phyloP scores from a whole-genome alignment of 1,140 invertebrate genomes.

The Drosophila nigromelanica region DNA sequence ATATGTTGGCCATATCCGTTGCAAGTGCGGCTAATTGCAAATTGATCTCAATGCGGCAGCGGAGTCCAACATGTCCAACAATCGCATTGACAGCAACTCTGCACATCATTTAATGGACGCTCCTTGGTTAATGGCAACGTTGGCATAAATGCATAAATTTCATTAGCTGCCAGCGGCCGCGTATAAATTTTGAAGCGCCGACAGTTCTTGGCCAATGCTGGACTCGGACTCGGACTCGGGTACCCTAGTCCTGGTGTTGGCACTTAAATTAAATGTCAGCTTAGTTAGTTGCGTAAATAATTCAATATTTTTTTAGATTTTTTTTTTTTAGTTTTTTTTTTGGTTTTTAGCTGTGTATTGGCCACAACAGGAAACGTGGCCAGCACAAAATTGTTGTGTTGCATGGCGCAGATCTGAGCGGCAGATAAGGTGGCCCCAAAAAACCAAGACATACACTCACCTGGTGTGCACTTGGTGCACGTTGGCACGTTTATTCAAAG shows the following conservation, averaged over 20 bases:
- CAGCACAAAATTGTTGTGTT: conserved; percentile 14
- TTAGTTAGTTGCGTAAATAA: conserved; percentile 62
- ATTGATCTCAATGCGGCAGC: conserved; percentile 58
- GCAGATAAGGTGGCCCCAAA: conserved; percentile 29
- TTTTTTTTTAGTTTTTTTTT: no score
- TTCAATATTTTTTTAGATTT: conserved; percentile 30
- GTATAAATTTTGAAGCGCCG: conserved; percentile 34
- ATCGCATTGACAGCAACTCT: conserved; percentile 71
- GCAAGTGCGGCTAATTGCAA: conserved; percentile 77
- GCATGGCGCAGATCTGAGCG: conserved; percentile 30
- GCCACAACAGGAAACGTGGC: conserved; percentile 33
- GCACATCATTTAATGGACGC: conserved; percentile 66
- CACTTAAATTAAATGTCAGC: conserved; percentile 74
- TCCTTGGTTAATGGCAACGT: no score
- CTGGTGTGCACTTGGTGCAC: no score
- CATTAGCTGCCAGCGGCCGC: conserved; percentile 56
- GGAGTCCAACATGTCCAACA: conserved; percentile 69
- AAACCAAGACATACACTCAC: not conserved
- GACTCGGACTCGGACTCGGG: no score
- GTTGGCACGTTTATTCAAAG: not conserved
- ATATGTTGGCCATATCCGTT: conserved; percentile 63
- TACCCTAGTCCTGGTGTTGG: conserved; percentile 34
- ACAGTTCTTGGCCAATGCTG: conserved; percentile 27
- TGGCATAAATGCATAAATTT: conserved; percentile 81
- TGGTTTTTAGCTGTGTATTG: not conserved